Base-by-base conservation (phyloP, 2,888 invertebrate genomes). In the Macaria notata region DNA sequence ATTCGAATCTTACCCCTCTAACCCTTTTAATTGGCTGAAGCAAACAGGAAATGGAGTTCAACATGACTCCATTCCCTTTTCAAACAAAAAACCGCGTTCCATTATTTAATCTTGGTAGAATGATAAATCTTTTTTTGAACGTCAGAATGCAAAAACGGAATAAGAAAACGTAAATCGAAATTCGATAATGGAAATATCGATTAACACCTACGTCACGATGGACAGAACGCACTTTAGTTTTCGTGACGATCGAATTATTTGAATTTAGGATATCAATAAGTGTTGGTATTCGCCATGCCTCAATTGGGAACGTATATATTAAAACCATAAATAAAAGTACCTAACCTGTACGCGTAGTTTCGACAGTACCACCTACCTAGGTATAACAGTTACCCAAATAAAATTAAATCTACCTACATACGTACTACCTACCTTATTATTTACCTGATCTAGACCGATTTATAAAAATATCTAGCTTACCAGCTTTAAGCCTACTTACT, bases 1-100 rank as follows among this genome's bases (percentile, higher is more conserved):
- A 58, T 53, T 53, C 56, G 31, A 41, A 3, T 63, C 57, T 19
- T 19, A 54, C 64, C 60, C 57, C 64, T 48, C 63, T 58, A 64
- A 66, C 65, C 63, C 66, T 61, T 70, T 69, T 69, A 66, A 70
- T 69, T 68, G 65, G 61, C 66, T 66, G 59, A 49, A 31, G 49
- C 44, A 38, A 56, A 56, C 62, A 69, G 71, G 71, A 73, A 72
- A 70, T 72, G 67, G 69, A 30, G 66, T 67, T 66, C 68, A 70
- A 69, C 63, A 67, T 64, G 64, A 68, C 70, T 69, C 63, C 61
- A 64, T 68, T 19, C 68, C 66, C 66, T 63, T 50, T 44, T 45
- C 19, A 46, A 74, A 48, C 39, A 56, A 51, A 41, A 36, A 4
- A 9, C 8, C 38, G 9, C 48, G 19, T 39, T 4, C 31, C 8